phyloP scores from a whole-genome alignment of 2,113 vertebrate genomes.

The mouse (Mus musculus) region DNA sequence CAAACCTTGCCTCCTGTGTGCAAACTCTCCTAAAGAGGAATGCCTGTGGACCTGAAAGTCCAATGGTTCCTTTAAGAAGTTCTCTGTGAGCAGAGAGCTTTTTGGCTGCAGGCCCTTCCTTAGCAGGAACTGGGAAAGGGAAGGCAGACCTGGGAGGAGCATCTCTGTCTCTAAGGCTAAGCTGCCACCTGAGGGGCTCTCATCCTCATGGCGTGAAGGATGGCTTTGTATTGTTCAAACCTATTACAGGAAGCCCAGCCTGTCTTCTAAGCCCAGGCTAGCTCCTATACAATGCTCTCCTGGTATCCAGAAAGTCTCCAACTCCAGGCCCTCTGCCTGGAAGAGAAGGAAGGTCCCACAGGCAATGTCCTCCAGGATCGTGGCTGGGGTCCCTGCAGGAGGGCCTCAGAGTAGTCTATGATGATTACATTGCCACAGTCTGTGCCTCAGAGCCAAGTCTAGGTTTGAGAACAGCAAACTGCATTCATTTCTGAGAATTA shows the following conservation, averaged over 20 bases:
- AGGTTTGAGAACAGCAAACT: background rate
- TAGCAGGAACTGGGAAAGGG: background rate
- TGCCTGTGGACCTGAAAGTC: background rate
- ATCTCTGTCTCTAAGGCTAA: background rate
- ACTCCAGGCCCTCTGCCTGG: background rate
- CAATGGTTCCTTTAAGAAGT: background rate
- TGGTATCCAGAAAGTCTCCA: background rate
- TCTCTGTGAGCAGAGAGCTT: background rate
- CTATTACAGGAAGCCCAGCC: too few relatives aligned
- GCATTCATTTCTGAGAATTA: background rate
- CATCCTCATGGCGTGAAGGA: background rate
- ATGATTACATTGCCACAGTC: background rate
- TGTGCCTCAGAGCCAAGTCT: background rate
- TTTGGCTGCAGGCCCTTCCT: background rate
- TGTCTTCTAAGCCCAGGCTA: background rate
- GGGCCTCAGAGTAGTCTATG: background rate
- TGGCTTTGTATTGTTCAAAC: background rate
- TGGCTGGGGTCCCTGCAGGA: background rate
- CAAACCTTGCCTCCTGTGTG: rapidly evolving
- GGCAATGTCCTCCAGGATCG: background rate
- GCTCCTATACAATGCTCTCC: background rate
- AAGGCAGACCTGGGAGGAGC: background rate
- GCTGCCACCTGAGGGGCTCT: background rate
- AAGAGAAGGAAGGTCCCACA: background rate
- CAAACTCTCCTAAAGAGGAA: background rate